Percentiles rank a stretch among this genome's conserved stretches.
Conservation (phyloP, 2,888 invertebrate genomes). For the Pyrgus malvae region DNA sequence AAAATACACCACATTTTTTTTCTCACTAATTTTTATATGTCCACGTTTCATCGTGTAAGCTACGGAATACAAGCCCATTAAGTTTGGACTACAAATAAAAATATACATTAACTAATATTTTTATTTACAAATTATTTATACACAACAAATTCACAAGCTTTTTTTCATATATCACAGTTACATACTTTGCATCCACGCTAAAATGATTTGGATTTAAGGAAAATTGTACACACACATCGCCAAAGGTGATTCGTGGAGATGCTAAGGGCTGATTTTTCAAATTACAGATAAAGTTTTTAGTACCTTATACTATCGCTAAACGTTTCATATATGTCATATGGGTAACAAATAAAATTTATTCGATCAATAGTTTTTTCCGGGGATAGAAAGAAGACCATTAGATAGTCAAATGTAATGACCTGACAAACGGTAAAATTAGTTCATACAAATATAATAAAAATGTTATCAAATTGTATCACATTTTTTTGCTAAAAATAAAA, state of each 20-base stretch:
- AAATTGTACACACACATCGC: background rate
- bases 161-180: constrained; percentile 65
- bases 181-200: constrained; percentile 64
- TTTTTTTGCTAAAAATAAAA: no score
- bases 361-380: no score
- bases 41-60: constrained; percentile 10
- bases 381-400: no score
- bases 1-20: constrained; percentile 14
- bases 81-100: constrained; percentile 6
- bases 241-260: background rate
- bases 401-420: no score
- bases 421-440: no score
- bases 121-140: constrained; percentile 40
- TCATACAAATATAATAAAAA: no score
- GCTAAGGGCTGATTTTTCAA: no score
- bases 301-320: no score
- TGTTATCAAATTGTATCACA: no score
- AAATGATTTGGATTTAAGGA: background rate
- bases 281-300: no score
- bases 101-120: constrained; percentile 9
- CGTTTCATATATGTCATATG: no score
- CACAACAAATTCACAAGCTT: constrained; percentile 59
- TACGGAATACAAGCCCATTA: background rate
- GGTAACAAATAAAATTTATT: no score
- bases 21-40: background rate